These are phyloP conservation scores for Xenopus laevis DNA, from an alignment of 2,113 vertebrate genomes.

Conservation along the genomic window DNA sequence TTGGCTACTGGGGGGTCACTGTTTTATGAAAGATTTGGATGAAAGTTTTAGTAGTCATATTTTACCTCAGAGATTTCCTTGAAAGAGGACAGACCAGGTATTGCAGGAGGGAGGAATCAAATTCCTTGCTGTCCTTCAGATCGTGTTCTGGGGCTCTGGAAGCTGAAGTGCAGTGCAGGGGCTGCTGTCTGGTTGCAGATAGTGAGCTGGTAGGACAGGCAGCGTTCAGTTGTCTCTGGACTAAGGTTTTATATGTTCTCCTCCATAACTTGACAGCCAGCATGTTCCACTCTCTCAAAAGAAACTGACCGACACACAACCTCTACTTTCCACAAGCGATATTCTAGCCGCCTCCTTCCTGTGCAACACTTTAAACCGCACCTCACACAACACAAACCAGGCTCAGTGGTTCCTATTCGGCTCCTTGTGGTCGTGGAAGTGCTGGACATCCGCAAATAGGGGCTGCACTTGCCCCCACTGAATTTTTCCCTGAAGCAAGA, in stretches of 20 bases:
- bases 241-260: not conserved
- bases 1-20: too few species aligned
- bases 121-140: slow-evolving; percentile 40
- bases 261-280: not conserved
- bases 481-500: too few species aligned
- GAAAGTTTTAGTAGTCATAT: not conserved
- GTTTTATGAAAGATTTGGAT: too few species aligned
- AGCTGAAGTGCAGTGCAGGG: not conserved
- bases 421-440: too few species aligned
- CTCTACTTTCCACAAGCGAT: too few species aligned
- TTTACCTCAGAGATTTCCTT: slow-evolving; percentile 81
- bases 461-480: too few species aligned
- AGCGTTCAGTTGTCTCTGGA: not conserved
- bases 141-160: slow-evolving; percentile 8
- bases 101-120: slow-evolving; percentile 70
- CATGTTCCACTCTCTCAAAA: slow-evolving; percentile 21
- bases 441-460: too few species aligned
- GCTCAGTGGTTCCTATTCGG: too few species aligned
- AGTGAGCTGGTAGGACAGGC: not conserved
- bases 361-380: too few species aligned
- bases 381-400: too few species aligned
- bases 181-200: not conserved
- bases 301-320: not conserved
- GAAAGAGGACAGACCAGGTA: slow-evolving; percentile 88
- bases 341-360: too few species aligned